Evolutionary conservation across 2,888 invertebrate genomes (phyloP), one percentile per base, ranked within the genome.

Genomic region (Apeira syringaria): DNA sequence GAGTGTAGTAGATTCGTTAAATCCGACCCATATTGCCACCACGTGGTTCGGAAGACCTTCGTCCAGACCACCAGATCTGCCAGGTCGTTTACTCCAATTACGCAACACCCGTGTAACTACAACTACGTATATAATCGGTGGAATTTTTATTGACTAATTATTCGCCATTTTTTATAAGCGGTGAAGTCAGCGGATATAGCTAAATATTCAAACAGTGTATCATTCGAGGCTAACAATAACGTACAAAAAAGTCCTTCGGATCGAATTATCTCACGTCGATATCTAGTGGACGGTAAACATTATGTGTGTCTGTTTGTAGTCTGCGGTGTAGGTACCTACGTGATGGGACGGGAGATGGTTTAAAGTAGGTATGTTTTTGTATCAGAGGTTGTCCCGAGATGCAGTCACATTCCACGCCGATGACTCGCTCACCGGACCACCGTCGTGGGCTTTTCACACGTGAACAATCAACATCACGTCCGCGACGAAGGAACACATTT

Each of bases 101-200:
- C 88, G 88, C 79, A 89, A 89, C 85, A 76, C 79, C 78, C 83
- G 82, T 84, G 84, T 85, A 85, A 84, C 81, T 73, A 79, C 77
- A 74, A 68, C 67, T 67, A 68, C 62, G 76, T 73, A 77, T 80
- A 84, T 84, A 87, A 89, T 86, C 83, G 84, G 65, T 78, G 85
- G 89, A 88, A 89, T 88, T 88, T 89, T 87, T 88, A 89, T 89
- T 84, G 86, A 85, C 86, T 88, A 88, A 88, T 88, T 88, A 88
- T 88, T 87, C 83, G 80, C 74, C 69, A 81, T 84, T 87, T 87
- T 87, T 87, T 86, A 78, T 78, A 79, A 69, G 76, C 75, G 80
- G 80, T 87, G 87, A 87, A 87, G 81, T 87, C 86, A 88, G 86
- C 88, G 88, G 89, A 89, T 86, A 88, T 87, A 75, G 80, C 86